Evolutionary conservation across 1,140 invertebrate genomes (phyloP), one percentile per base, ranked within the genome.

Genomic region (Neodiprion lecontei): DNA sequence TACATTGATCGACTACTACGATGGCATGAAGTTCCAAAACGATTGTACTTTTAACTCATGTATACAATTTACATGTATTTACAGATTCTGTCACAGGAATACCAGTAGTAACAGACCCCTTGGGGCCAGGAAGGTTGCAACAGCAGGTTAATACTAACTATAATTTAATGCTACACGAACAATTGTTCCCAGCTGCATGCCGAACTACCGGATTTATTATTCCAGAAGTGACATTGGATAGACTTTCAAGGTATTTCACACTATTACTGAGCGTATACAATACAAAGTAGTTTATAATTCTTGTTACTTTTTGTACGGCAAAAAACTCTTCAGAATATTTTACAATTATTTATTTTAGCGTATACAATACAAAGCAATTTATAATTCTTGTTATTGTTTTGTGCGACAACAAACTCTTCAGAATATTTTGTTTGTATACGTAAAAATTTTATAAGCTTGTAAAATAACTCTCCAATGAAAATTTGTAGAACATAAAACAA

Each of bases 151-250:
- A 91, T 79, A 93, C 94, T 76, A 95, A 96, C 87, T 93, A 94
- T 84, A 97, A 97, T 88, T 90, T 95, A 76, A 92, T 96, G 87
- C 86, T 97, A 14, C 94, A 95, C 82, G 91, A 93, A 78, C 92
- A 94, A 84, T 90, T 95, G 65, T 93, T 94, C 86, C 93, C 94
- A 23, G 92, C 94, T 76, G 90, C 90, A 81, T 88, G 87, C 81
- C 87, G 89, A 74, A 85, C 86, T 17, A 85, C 88, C 61, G 88
- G 84, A 78, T 86, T 87, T 76, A 86, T 88, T 74, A 89, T 91
- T 73, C 84, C 87, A 53, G 87, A 88, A 81, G 81, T 87, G 1
- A 86, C 83, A 17, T 74, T 86, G 69, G 86, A 88, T 68, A 84
- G 86, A 79, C 76, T 88, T 17, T 88, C 87, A n/a, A 87, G 87